A percentile compares a stretch with the other conserved stretches of the same genome.
phyloP scores from a whole-genome alignment of 2,113 vertebrate genomes.

The Gymnorhina tibicen region DNA sequence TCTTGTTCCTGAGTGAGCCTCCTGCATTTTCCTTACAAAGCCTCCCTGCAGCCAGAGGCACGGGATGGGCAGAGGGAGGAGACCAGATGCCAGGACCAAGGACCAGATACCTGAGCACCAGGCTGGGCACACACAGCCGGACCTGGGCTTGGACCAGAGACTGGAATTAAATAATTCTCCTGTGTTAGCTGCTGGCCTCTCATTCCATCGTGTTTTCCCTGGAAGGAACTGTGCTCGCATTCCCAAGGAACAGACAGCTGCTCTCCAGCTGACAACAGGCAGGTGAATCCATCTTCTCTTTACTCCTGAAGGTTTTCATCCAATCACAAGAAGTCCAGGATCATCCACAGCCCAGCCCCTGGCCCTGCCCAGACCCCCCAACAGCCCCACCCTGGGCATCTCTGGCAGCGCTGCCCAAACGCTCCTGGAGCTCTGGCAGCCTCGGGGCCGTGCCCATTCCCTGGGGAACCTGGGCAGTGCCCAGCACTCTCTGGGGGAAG shows the following conservation, averaged over 20 bases:
- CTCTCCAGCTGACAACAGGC: background rate
- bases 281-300: background rate
- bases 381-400: background rate
- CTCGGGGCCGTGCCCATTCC: background rate
- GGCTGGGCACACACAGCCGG: background rate
- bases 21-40: background rate
- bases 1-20: background rate
- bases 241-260: background rate
- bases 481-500: background rate
- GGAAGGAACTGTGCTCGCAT: background rate
- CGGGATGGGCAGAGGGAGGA: fast-evolving
- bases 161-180: background rate
- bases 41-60: background rate
- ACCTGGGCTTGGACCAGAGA: background rate
- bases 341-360: background rate
- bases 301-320: background rate
- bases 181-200: background rate
- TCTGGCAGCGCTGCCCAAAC: background rate
- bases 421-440: background rate
- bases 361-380: background rate
- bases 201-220: fast-evolving
- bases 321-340: background rate
- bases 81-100: background rate
- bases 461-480: background rate
- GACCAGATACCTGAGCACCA: background rate